A percentile compares a stretch with the other conserved stretches of the same genome.
Conservation (phyloP, 2,888 invertebrate species). For the Lasius fuliginosus region DNA sequence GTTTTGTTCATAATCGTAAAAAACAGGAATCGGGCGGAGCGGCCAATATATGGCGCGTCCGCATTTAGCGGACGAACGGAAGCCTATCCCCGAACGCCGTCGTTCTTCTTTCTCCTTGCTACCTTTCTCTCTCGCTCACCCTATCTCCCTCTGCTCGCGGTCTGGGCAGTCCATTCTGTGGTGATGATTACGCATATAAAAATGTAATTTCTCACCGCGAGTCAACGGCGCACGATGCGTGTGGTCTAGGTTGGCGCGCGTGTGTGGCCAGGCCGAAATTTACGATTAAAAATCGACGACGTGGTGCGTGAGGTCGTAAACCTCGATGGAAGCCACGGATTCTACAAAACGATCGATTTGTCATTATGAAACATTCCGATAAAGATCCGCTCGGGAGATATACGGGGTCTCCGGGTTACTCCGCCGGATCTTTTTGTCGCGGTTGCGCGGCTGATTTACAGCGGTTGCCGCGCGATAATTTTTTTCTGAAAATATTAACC, state of each 20-base stretch:
- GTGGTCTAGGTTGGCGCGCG: constrained; percentile 76
- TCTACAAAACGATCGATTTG: constrained; percentile 77
- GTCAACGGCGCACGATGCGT: constrained; percentile 69
- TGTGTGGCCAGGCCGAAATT: constrained; percentile 74
- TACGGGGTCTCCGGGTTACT: constrained; percentile 31
- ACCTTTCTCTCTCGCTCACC: not conserved
- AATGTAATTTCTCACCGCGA: constrained; percentile 80
- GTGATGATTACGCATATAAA: constrained; percentile 80
- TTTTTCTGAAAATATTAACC: not conserved
- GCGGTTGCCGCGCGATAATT: constrained; percentile 29
- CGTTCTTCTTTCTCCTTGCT: not conserved
- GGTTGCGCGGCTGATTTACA: constrained; percentile 68
- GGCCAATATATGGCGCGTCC: constrained; percentile 51
- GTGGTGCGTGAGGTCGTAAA: constrained; percentile 69
- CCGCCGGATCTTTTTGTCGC: constrained; percentile 40
- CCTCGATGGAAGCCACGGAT: constrained; percentile 57
- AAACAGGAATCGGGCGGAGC: constrained; percentile 66
- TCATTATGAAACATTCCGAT: constrained; percentile 74
- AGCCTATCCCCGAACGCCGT: constrained; percentile 28
- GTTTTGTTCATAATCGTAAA: constrained; percentile 74
- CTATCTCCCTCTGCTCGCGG: constrained; percentile 9
- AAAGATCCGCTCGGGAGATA: constrained; percentile 54
- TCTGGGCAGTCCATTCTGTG: constrained; percentile 48
- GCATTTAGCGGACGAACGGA: constrained; percentile 61
- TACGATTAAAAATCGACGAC: constrained; percentile 78